A percentile compares a stretch with the other conserved stretches of the same genome.
Evolutionary conservation across 2,113 vertebrate genomes (phyloP).

Genomic region (Zootoca vivipara): DNA sequence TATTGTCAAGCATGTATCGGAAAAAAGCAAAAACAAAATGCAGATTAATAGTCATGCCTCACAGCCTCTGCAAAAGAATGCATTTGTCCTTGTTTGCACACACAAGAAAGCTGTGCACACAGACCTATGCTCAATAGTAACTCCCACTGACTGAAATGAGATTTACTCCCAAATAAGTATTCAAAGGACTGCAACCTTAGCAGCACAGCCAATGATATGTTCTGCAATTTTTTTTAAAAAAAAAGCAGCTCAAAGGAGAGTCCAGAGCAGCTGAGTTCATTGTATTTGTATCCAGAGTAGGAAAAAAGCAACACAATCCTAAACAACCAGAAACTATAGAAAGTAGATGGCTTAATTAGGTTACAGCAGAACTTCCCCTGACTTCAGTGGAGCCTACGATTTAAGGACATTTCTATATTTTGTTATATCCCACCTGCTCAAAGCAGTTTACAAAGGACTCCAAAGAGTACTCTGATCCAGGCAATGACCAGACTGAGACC

Average conservation of each 20-base stretch:
- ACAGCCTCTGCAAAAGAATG: not conserved
- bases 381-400: not conserved
- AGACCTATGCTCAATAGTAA: not conserved
- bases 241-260: not conserved
- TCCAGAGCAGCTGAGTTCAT: not conserved
- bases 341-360: no score
- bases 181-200: not conserved
- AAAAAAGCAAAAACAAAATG: constrained; percentile 6
- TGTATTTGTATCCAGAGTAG: not conserved
- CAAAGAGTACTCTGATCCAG: no score
- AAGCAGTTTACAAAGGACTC: no score
- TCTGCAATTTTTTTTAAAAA: no score
- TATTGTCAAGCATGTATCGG: not conserved
- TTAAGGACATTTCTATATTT: not conserved
- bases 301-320: not conserved
- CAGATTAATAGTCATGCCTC: not conserved
- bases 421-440: no score
- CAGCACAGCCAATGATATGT: not conserved
- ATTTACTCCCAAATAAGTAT: not conserved
- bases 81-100: not conserved
- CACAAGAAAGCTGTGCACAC: not conserved
- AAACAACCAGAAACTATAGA: not conserved
- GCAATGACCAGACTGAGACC: no score
- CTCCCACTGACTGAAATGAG: not conserved
- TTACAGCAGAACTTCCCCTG: not conserved